Conservation (phyloP, 2,888 invertebrate genomes). For the Perizoma flavofasciatum region DNA sequence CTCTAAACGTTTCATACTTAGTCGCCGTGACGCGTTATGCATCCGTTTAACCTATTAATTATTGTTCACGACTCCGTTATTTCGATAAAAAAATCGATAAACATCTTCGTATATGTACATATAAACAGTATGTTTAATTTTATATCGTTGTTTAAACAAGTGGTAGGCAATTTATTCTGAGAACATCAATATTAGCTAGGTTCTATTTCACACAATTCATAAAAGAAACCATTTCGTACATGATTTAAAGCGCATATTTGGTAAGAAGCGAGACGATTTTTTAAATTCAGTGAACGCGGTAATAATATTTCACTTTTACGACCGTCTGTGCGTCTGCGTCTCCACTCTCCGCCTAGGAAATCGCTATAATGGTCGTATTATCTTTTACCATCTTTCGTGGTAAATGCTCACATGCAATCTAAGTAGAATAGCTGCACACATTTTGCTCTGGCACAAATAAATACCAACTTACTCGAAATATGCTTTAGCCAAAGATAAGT, state of each 20-base stretch:
- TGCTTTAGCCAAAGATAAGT: background rate
- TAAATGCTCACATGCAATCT: conserved; percentile 45
- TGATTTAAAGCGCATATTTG: conserved; percentile 62
- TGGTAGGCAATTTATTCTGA: background rate
- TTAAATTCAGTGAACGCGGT: conserved; percentile 77
- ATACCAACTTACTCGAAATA: too few species aligned
- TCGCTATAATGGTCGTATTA: conserved; percentile 73
- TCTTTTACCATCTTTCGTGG: conserved; percentile 60
- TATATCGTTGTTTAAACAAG: too few species aligned
- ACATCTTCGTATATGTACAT: too few species aligned
- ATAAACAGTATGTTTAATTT: too few species aligned
- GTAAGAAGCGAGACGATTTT: conserved; percentile 62
- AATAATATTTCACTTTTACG: conserved; percentile 81
- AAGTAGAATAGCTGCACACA: conserved; percentile 1
- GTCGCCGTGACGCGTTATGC: too few species aligned
- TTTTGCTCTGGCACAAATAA: background rate
- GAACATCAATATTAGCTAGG: conserved; percentile 26
- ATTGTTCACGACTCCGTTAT: too few species aligned
- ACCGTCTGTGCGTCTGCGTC: conserved; percentile 73
- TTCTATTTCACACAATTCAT: conserved; percentile 36
- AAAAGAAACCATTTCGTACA: conserved; percentile 44
- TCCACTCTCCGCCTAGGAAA: conserved; percentile 69
- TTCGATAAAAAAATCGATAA: too few species aligned
- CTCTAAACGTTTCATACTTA: too few species aligned
- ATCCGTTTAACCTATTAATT: too few species aligned